A percentile compares a stretch with the other conserved stretches of the same genome.
Evolutionary conservation across 1,140 invertebrate species (phyloP).

Genomic region (Zeugodacus cucurbitae): DNA sequence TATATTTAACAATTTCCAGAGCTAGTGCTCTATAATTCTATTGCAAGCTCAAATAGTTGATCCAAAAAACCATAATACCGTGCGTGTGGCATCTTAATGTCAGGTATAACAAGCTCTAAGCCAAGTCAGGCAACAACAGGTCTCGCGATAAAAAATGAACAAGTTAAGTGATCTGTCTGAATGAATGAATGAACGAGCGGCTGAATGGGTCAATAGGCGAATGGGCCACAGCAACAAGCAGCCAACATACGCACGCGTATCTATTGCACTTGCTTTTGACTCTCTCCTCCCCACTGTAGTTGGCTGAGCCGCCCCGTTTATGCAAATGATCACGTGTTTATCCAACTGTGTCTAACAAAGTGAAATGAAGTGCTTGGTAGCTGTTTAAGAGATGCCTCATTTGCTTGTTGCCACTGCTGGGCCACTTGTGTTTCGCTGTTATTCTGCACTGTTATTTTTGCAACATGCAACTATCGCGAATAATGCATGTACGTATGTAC

Average conservation of each 20-base stretch:
- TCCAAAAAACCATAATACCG: not conserved
- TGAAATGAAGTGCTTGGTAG: not conserved
- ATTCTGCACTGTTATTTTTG: not conserved
- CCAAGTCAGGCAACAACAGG: not conserved
- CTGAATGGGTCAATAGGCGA: constrained; percentile 28
- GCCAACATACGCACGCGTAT: not conserved
- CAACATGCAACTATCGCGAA: not conserved
- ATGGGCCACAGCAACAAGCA: not conserved
- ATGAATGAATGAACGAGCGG: not conserved
- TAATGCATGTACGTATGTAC: not conserved
- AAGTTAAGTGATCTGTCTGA: constrained; percentile 1
- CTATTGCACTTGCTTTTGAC: not conserved
- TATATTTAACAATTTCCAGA: too few species aligned
- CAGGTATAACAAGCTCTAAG: not conserved
- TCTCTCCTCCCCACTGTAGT: not conserved
- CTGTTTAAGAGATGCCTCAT: constrained; percentile 8
- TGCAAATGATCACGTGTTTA: constrained; percentile 18
- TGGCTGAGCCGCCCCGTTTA: not conserved
- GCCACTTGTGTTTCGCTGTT: not conserved
- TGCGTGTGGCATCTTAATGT: not conserved
- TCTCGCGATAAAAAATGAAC: not conserved
- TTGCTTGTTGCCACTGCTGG: not conserved
- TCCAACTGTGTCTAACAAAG: not conserved
- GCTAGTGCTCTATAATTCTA: too few species aligned
- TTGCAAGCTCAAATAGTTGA: not conserved